Evolutionary conservation across 1,140 invertebrate genomes (phyloP), one percentile per base, ranked within the genome.

Genomic region (Chironomus tepperi): DNA sequence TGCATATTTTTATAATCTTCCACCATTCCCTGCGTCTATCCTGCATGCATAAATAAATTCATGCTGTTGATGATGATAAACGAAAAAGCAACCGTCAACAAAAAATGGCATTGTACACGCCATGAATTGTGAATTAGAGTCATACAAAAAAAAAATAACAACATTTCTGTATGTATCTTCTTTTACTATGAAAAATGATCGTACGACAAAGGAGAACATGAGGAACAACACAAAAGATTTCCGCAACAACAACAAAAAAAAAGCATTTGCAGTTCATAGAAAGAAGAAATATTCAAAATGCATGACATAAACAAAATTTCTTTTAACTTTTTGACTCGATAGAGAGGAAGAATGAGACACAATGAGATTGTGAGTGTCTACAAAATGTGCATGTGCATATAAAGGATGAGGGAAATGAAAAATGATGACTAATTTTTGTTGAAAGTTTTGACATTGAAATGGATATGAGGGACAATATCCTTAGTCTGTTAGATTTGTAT

Each of bases 251-350:
- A 57, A n/a, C n/a, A n/a, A n/a, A n/a, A n/a, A n/a, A n/a, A n/a
- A n/a, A n/a, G 47, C 47, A 57, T n/a, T 57, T 57, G 47, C 47
- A 57, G n/a, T 57, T 57, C 47, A 15, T 15, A 57, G 2, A 15
- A 12, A 15, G 12, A 57, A 34, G 5, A 34, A 57, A 57, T n/a
- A 57, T 57, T 57, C 12, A 34, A 34, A n/a, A 57, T 57, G 47
- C 47, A 57, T 57, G 47, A 57, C 47, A 57, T n/a, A 57, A 57
- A 57, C 47, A 57, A 57, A 57, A 57, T 57, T n/a, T 57, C 47
- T 57, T 57, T 57, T 57, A 57, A 57, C 47, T 57, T 57, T 57
- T 57, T 57, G 47, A 57, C 47, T 57, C 12, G 15, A 57, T 15
- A 57, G 12, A 57, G 12, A 15, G 12, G 47, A 57, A n/a, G 43